phyloP scores from a whole-genome alignment of 2,888 invertebrate genomes.

The Holacanthella duospinosa region DNA sequence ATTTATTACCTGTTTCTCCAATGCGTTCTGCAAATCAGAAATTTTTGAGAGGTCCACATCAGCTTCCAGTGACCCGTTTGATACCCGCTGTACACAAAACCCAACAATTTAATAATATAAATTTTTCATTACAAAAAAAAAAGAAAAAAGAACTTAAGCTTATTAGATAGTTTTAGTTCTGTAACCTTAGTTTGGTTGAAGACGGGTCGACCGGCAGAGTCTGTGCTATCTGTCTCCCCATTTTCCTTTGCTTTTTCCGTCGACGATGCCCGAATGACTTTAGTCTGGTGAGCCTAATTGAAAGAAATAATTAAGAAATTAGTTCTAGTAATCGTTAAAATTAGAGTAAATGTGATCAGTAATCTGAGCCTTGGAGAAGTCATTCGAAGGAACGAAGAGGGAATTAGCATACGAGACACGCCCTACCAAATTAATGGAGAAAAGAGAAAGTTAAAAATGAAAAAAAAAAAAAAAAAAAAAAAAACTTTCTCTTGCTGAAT shows the following conservation, averaged over 20 bases:
- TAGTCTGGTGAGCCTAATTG: not conserved
- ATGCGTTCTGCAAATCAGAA: conserved; percentile 69
- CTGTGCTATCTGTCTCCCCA: conserved; percentile 27
- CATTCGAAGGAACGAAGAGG: not conserved
- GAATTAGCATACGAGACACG: not conserved
- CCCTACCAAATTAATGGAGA: not conserved
- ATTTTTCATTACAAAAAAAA: not conserved
- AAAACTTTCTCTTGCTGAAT: not conserved
- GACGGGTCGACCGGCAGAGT: conserved; percentile 17
- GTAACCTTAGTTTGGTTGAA: conserved; percentile 25
- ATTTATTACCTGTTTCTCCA: conserved; percentile 84
- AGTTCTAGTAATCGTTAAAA: too few species aligned
- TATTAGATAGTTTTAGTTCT: not conserved
- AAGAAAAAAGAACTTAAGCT: not conserved
- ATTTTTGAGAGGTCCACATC: conserved; percentile 53
- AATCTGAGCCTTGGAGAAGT: not conserved
- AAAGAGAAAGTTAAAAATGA: not conserved
- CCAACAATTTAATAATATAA: not conserved
- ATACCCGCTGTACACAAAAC: conserved; percentile 43
- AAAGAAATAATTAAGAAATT: not conserved
- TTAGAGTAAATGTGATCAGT: conserved; percentile 1
- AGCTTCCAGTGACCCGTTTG: conserved; percentile 52
- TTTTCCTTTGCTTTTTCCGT: conserved; percentile 35
- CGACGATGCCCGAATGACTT: not conserved
- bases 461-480: not conserved